Conservation (phyloP, 1,140 invertebrate genomes). For the Akabosia matsudoensis region DNA sequence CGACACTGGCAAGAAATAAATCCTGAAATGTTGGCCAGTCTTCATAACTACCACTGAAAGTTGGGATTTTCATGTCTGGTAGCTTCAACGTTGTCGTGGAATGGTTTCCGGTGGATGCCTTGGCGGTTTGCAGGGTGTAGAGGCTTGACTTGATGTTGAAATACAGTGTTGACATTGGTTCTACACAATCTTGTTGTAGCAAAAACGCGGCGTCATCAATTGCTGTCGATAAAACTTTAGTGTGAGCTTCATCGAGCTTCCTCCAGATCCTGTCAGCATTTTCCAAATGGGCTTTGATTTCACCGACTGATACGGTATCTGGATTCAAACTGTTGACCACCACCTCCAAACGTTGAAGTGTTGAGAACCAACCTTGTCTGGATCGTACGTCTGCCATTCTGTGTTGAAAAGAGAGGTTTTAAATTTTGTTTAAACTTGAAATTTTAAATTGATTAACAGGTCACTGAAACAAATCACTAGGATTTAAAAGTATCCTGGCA, state of each 20-base stretch:
- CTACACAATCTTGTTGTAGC: neutral
- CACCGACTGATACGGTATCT: no score
- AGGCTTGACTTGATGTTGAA: neutral
- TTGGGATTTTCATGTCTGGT: slow-evolving; percentile 22
- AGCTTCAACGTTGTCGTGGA: neutral
- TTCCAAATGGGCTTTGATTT: no score
- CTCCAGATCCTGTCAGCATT: neutral
- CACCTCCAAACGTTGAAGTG: no score
- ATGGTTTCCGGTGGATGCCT: neutral
- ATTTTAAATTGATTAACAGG: no score
- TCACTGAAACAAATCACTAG: no score
- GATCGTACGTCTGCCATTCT: no score
- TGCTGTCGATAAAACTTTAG: neutral
- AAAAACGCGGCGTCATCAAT: neutral
- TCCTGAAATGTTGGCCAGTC: slow-evolving; percentile 35
- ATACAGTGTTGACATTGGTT: neutral
- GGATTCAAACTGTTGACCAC: no score
- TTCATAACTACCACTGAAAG: slow-evolving; percentile 15
- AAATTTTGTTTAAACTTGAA: no score
- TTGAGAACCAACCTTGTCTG: no score
- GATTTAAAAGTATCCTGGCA: no score
- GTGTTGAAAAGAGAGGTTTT: no score
- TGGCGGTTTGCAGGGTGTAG: neutral
- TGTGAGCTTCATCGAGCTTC: neutral
- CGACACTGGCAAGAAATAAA: slow-evolving; percentile 19